These are phyloP conservation scores for Perccottus glenii DNA, from an alignment of 2,113 vertebrate genomes.

Conservation along the genomic window DNA sequence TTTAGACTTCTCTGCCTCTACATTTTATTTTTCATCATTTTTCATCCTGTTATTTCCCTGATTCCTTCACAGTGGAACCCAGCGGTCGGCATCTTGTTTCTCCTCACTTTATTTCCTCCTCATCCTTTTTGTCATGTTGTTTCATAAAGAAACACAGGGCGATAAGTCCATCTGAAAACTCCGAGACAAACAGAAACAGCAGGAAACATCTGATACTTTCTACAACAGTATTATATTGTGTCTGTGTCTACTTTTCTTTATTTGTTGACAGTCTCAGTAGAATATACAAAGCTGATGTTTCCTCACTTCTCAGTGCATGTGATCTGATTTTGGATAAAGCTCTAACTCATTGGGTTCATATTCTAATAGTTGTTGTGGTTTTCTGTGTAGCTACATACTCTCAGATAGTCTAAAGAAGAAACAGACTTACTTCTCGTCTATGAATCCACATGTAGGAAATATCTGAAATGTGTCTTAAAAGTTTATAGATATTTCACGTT, in stretches of 20 bases:
- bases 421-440: too few species aligned
- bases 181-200: conserved; percentile 3
- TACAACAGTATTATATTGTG: not conserved
- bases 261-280: not conserved
- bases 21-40: not conserved
- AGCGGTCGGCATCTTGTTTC: not conserved
- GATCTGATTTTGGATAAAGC: not conserved
- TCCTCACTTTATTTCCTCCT: not conserved
- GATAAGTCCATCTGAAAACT: conserved; percentile 9
- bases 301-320: not conserved
- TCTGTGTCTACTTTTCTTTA: not conserved
- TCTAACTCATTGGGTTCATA: not conserved
- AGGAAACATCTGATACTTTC: conserved; percentile 9
- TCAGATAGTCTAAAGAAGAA: too few species aligned
- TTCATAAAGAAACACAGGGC: conserved; percentile 2
- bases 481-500: too few species aligned
- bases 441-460: too few species aligned
- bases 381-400: not conserved
- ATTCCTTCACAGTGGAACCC: not conserved
- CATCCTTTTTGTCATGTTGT: not conserved
- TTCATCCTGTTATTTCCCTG: not conserved
- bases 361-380: not conserved
- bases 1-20: not conserved
- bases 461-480: too few species aligned
- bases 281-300: not conserved